Conservation (phyloP, 1,140 invertebrate species). For the Drosophila navojoa region DNA sequence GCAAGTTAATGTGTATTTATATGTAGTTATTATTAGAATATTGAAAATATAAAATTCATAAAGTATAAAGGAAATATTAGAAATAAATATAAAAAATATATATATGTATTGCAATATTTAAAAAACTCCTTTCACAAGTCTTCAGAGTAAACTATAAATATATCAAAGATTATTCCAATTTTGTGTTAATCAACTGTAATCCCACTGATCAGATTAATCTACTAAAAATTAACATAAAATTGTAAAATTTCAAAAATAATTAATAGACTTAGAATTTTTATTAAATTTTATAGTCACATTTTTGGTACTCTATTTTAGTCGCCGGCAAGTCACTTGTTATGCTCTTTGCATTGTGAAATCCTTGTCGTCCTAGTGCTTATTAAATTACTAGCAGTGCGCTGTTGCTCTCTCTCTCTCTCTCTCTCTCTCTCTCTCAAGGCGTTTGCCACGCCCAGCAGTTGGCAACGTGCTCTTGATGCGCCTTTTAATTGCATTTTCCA, state of each 20-base stretch:
- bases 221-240: too few relatives aligned
- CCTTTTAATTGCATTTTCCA: constrained; percentile 77
- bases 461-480: constrained; percentile 39
- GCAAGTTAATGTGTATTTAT: too few relatives aligned
- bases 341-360: constrained; percentile 61
- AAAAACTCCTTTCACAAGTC: too few relatives aligned
- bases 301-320: constrained; percentile 71
- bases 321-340: constrained; percentile 43
- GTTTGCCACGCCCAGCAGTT: constrained; percentile 31
- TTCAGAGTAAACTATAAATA: too few relatives aligned
- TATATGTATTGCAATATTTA: too few relatives aligned
- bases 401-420: constrained; percentile 1
- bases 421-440: constrained; percentile 11
- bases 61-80: too few relatives aligned
- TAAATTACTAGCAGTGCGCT: constrained; percentile 60
- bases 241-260: not conserved
- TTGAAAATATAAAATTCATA: too few relatives aligned
- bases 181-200: too few relatives aligned
- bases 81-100: too few relatives aligned
- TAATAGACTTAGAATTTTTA: constrained; percentile 9
- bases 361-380: constrained; percentile 57
- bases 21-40: too few relatives aligned
- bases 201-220: too few relatives aligned
- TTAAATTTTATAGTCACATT: constrained; percentile 38
- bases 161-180: too few relatives aligned